Evolutionary conservation across 2,113 vertebrate species (phyloP).

Genomic region (Cettia cetti): DNA sequence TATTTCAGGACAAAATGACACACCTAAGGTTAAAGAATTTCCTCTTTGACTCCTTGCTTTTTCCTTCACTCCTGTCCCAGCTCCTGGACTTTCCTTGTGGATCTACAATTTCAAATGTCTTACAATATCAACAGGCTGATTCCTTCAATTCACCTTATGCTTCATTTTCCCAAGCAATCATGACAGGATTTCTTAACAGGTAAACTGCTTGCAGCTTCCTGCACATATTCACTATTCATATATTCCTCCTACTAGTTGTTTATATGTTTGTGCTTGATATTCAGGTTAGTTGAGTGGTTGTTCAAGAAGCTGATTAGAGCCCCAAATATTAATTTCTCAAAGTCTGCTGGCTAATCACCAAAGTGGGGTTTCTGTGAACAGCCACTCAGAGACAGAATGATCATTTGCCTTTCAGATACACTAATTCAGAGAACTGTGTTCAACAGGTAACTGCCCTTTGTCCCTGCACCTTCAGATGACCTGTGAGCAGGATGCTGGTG

Average conservation of each 20-base stretch:
- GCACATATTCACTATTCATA: background rate
- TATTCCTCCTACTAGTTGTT: background rate
- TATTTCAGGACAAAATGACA: background rate
- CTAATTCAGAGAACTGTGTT: background rate
- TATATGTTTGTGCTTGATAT: background rate
- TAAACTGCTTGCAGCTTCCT: background rate
- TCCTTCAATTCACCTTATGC: background rate
- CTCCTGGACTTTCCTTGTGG: background rate
- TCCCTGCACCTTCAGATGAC: background rate
- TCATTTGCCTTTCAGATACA: background rate
- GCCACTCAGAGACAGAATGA: background rate
- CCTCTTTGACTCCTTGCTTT: background rate
- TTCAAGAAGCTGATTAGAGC: background rate
- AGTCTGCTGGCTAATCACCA: background rate
- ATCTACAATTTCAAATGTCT: background rate
- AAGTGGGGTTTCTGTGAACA: background rate
- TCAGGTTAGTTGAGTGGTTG: background rate
- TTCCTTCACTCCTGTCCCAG: too few relatives aligned
- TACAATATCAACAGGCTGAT: background rate
- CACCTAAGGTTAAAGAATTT: background rate
- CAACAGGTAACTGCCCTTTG: background rate
- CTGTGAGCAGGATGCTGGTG: background rate
- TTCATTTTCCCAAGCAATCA: background rate
- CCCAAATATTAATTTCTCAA: background rate
- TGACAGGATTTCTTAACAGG: background rate